A percentile compares a stretch with the other conserved stretches of the same genome.
Conservation (phyloP, 2,113 vertebrate genomes). For the Chelonoidis abingdonii region DNA sequence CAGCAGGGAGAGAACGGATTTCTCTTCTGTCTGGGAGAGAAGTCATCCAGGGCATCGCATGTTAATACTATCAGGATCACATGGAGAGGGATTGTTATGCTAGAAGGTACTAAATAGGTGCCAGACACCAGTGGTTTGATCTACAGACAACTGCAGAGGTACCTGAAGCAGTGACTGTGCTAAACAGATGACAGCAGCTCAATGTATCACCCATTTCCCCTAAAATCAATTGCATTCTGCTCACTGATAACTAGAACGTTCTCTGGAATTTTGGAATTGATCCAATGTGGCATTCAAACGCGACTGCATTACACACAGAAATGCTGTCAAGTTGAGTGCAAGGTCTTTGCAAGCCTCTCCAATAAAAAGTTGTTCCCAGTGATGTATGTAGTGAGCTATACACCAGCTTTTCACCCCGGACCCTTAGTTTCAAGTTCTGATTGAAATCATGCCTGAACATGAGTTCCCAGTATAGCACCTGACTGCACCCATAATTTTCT, state of each 20-base stretch:
- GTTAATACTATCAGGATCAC: neutral
- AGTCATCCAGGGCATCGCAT: neutral
- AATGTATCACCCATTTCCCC: neutral
- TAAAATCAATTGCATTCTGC: neutral
- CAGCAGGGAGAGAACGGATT: neutral
- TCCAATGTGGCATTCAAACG: neutral
- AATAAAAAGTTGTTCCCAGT: neutral
- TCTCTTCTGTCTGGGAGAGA: neutral
- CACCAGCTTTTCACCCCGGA: neutral
- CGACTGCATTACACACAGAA: neutral
- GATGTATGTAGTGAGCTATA: neutral
- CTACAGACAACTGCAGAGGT: neutral
- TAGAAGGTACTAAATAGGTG: neutral
- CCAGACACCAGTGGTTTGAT: neutral
- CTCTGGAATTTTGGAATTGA: neutral
- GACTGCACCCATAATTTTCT: neutral
- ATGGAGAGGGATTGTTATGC: neutral
- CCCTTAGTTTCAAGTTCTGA: neutral
- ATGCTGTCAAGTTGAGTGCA: neutral
- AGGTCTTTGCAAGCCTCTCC: neutral
- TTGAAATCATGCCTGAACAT: neutral
- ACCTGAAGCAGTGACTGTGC: neutral
- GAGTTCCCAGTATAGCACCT: neutral
- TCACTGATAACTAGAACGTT: neutral
- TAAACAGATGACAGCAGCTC: neutral